phyloP scores from a whole-genome alignment of 2,797 vertebrate species.

The Rhynchonycteris naso region DNA sequence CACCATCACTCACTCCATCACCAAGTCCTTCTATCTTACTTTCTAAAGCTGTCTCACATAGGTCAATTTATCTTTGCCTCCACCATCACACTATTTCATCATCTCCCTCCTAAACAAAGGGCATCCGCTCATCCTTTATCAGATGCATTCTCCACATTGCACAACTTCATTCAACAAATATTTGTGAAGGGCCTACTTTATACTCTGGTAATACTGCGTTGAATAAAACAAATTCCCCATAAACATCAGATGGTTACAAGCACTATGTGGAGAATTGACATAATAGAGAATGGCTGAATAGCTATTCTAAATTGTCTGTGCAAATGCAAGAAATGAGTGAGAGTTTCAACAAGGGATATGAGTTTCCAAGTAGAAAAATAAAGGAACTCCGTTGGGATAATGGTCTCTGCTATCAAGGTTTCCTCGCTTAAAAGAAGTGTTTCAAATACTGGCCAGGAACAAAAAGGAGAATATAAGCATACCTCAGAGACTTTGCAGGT shows the following conservation, averaged over 20 bases:
- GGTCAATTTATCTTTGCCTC: conserved; percentile 32
- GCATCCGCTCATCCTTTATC: not conserved
- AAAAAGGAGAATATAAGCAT: not conserved
- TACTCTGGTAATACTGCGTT: not conserved
- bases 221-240: not conserved
- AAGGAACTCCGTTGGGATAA: not conserved
- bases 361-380: not conserved
- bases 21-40: not conserved
- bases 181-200: not conserved
- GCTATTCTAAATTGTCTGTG: not conserved
- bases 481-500: not conserved
- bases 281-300: not conserved
- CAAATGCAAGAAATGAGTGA: conserved; percentile 14
- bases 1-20: conserved; percentile 7
- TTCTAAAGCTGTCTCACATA: conserved; percentile 3
- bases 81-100: not conserved
- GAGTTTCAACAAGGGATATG: not conserved
- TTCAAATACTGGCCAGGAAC: not conserved
- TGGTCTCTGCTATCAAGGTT: not conserved
- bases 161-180: not conserved
- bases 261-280: not conserved
- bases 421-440: not conserved
- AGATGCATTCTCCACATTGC: not conserved
- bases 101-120: not conserved
- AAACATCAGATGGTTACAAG: not conserved